phyloP scores from a whole-genome alignment of 2,888 invertebrate genomes.

The Neocrepidodera transversa region DNA sequence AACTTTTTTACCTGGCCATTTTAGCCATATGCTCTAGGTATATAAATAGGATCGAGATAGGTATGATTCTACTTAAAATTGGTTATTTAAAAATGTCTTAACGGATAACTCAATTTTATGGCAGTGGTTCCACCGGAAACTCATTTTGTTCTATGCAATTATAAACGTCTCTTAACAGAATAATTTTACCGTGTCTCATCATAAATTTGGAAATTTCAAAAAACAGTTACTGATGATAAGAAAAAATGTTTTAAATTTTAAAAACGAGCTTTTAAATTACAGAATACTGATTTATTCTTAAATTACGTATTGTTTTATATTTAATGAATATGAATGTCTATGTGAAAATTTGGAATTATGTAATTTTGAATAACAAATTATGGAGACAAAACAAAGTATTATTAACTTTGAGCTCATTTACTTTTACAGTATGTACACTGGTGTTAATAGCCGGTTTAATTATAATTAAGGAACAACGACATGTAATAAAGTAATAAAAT shows the following conservation, averaged over 20 bases:
- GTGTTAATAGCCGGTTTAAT: neutral
- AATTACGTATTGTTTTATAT: slow-evolving; percentile 9
- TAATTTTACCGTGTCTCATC: slow-evolving; percentile 16
- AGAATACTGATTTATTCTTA: neutral
- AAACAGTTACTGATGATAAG: no score
- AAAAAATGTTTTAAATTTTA: no score
- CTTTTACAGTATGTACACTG: neutral
- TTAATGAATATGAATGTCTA: neutral
- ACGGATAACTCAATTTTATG: slow-evolving; percentile 26
- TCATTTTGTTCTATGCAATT: slow-evolving; percentile 15
- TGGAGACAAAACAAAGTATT: neutral
- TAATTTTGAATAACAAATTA: slow-evolving; percentile 10
- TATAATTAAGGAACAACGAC: neutral
- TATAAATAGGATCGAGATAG: no score
- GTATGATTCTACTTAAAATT: no score
- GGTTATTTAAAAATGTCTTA: no score
- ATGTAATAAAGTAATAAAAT: neutral
- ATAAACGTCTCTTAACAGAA: slow-evolving; percentile 13
- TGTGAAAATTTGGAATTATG: slow-evolving; percentile 1
- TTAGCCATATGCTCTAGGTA: slow-evolving; percentile 5
- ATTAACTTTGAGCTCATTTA: neutral
- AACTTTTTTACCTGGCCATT: neutral
- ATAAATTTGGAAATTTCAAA: slow-evolving; percentile 3
- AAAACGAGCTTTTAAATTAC: no score
- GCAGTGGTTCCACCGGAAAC: slow-evolving; percentile 22